Conservation (phyloP, 37 sponge, comb jelly and placozoan genomes). For the Haliclona indistincta region DNA sequence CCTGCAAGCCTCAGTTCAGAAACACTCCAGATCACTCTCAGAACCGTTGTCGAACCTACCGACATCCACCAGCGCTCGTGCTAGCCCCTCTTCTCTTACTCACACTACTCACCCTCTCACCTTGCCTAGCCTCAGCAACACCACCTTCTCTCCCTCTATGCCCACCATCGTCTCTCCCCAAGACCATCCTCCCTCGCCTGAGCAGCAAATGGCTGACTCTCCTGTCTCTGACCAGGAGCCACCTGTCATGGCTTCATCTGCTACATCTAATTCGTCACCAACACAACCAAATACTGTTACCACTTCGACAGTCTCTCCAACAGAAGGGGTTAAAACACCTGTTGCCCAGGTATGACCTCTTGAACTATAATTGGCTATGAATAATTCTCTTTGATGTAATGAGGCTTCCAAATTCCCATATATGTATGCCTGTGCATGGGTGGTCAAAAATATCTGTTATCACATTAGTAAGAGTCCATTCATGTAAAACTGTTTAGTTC, state of each 20-base stretch:
- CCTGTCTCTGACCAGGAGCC: not conserved
- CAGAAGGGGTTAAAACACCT: not conserved
- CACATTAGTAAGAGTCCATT: no score
- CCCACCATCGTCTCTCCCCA: not conserved
- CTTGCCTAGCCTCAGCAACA: not conserved
- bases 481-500: no score
- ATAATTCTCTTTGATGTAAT: no score
- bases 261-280: not conserved
- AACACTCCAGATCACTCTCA: no score
- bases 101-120: not conserved
- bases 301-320: slow-evolving; percentile 1
- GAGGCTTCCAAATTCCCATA: no score
- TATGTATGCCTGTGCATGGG: no score
- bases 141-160: not conserved
- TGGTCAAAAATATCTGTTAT: no score
- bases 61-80: not conserved
- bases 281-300: not conserved
- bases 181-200: not conserved
- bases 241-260: not conserved
- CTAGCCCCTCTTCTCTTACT: not conserved
- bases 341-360: no score
- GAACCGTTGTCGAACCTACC: not conserved
- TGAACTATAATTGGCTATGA: no score
- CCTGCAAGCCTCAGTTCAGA: no score
- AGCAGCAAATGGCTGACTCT: no score